Base-by-base conservation (phyloP, 2,888 invertebrate species). In the Drosophila colorata region DNA sequence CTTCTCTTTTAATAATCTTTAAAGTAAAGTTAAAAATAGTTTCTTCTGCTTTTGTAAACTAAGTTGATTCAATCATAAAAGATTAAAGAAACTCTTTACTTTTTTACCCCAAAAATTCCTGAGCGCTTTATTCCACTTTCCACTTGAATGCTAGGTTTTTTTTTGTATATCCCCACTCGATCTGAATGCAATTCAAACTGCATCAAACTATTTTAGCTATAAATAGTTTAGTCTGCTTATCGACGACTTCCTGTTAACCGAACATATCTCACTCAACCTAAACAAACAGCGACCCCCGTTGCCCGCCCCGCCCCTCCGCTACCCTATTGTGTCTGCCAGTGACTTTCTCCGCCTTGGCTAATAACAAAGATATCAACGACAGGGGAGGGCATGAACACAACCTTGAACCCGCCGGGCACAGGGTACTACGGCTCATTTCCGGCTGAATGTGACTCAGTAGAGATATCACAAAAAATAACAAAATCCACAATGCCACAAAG, bases 291-390 rank as follows among this genome's bases (percentile, higher is more conserved):
- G 48, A 37, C 9, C 48, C 43, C 49, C 28, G 38, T 9, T 33
- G 33, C 33, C 23, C 18, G 35, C 16, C 33, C 23, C 18, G 35
- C 16, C 28, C 9, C 28, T 28, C 2, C 28, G 9, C 28, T 20
- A 18, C 44, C 11, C 44, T 9, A 14, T 51, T 18, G 20, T 8
- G 46, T 14, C 25, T 40, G 43, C 11, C 51, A 25, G 14, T 47
- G 56, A 66, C 67, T 69, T 63, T 59, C 61, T 58, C 20, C 64
- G 64, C 35, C 61, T 52, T 33, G 61, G 70, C 70, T 70, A 79
- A 79, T 86, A 81, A 82, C 85, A 81, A 63, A 82, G 81, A 85
- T 87, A 87, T 82, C 87, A 85, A 61, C 57, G 35, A 46, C 55
- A 41, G 43, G 48, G 40, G 35, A 31, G 46, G 33, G 20, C n/a